A percentile compares a stretch with the other conserved stretches of the same genome.
These are phyloP conservation scores for Mythimna impura DNA, from an alignment of 2,888 invertebrate species.

Conservation along the genomic window DNA sequence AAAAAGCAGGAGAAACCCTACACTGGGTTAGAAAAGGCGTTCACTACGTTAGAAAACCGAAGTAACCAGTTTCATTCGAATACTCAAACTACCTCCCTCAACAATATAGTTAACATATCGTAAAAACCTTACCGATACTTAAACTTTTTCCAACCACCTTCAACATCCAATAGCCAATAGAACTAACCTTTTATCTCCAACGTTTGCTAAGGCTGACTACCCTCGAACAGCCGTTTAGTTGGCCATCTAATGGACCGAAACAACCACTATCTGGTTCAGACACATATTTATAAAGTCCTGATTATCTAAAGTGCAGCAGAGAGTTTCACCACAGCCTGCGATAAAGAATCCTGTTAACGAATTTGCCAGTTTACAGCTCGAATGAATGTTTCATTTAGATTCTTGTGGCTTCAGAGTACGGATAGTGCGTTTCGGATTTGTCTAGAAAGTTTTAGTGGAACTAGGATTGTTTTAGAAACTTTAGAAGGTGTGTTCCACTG, in stretches of 20 bases:
- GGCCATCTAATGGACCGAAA: conserved; percentile 55
- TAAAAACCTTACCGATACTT: background rate
- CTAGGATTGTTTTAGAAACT: background rate
- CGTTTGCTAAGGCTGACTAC: conserved; percentile 21
- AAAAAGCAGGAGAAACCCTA: background rate
- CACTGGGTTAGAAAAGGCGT: background rate
- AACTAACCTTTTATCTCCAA: conserved; percentile 32
- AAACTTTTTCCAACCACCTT: background rate
- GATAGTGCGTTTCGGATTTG: background rate
- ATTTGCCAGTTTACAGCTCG: conserved; percentile 27
- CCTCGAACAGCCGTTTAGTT: conserved; percentile 43
- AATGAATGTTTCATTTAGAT: conserved; percentile 43
- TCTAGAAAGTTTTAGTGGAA: conserved; percentile 19
- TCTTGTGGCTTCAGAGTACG: conserved; percentile 10
- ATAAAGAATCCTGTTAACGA: conserved; percentile 26
- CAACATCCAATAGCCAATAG: conserved; percentile 5
- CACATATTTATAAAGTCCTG: conserved; percentile 62
- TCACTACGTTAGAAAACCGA: too few species aligned
- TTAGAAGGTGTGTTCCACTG: background rate
- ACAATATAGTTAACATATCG: background rate
- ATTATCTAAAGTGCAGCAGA: conserved; percentile 71
- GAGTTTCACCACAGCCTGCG: conserved; percentile 28
- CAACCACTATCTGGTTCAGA: conserved; percentile 62
- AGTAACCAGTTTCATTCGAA: background rate
- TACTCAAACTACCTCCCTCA: background rate